A percentile compares a stretch with the other conserved stretches of the same genome.
Conservation (phyloP, 1,140 invertebrate genomes). For the Bombus cullumanus region DNA sequence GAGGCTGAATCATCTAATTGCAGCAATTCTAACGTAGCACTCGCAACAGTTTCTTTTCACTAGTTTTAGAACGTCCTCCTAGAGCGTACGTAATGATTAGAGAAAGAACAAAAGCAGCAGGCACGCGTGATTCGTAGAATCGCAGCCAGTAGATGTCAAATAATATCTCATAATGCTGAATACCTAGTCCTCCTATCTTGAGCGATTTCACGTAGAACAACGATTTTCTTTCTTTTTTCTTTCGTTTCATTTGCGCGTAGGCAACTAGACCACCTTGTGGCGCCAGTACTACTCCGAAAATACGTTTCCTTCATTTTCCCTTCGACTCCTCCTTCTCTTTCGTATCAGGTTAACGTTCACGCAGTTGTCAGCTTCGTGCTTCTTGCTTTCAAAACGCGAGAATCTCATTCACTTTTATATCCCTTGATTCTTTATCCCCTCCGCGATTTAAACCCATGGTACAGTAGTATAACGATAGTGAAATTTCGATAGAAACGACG, state of each 20-base stretch:
- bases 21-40: constrained; percentile 61
- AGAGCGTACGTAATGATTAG: constrained; percentile 28
- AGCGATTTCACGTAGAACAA: constrained; percentile 40
- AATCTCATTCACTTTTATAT: constrained; percentile 47
- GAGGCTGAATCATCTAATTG: constrained; percentile 55
- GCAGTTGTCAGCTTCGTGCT: constrained; percentile 67
- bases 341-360: constrained; percentile 61
- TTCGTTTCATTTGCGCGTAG: constrained; percentile 48
- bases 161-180: constrained; percentile 38
- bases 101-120: constrained; percentile 21
- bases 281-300: background rate
- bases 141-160: constrained; percentile 56
- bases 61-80: constrained; percentile 12
- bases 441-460: constrained; percentile 28
- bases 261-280: constrained; percentile 1
- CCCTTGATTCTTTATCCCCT: constrained; percentile 37
- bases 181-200: constrained; percentile 16
- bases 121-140: constrained; percentile 58
- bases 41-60: constrained; percentile 4
- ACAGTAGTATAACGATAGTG: background rate
- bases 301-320: background rate
- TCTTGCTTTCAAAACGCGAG: constrained; percentile 63
- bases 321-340: background rate
- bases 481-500: background rate
- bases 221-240: background rate